Conservation (phyloP, 1,140 invertebrate genomes). For the Drosophila jambulina region DNA sequence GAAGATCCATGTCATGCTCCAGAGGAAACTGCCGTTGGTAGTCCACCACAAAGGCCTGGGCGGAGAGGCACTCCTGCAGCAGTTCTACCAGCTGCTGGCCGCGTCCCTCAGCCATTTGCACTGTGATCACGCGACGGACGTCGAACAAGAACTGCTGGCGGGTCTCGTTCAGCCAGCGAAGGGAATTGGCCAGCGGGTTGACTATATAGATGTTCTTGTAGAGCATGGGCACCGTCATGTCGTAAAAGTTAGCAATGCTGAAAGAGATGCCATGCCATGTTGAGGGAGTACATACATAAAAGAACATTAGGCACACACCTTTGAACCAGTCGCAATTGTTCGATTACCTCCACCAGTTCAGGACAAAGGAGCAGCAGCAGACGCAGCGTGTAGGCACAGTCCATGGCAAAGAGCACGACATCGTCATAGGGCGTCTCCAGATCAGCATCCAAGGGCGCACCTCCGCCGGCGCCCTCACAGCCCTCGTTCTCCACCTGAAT, state of each 20-base stretch:
- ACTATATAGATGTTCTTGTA: constrained; percentile 86
- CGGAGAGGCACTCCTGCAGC: constrained; percentile 88
- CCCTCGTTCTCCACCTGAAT: constrained; percentile 81
- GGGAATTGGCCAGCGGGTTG: constrained; percentile 63
- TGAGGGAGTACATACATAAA: not conserved
- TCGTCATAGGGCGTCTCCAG: constrained; percentile 87
- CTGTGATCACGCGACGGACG: constrained; percentile 64
- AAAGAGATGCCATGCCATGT: not conserved
- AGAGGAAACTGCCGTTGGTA: constrained; percentile 89
- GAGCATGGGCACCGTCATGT: constrained; percentile 87
- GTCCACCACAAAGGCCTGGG: constrained; percentile 90
- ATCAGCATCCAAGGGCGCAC: constrained; percentile 58
- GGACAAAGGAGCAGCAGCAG: constrained; percentile 88
- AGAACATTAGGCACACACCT: constrained; percentile 37
- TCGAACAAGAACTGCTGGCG: constrained; percentile 86
- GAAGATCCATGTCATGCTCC: constrained; percentile 87
- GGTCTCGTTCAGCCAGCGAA: constrained; percentile 84
- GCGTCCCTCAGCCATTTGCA: constrained; percentile 78
- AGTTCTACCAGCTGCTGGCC: constrained; percentile 87
- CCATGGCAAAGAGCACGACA: constrained; percentile 90
- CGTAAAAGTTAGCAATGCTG: constrained; percentile 89
- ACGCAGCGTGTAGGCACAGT: constrained; percentile 89
- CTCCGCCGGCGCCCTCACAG: constrained; percentile 76
- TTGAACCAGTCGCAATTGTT: constrained; percentile 67
- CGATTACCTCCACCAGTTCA: constrained; percentile 79